Evolutionary conservation across 2,888 invertebrate genomes (phyloP).

Genomic region (Sinhomidia bicolor): DNA sequence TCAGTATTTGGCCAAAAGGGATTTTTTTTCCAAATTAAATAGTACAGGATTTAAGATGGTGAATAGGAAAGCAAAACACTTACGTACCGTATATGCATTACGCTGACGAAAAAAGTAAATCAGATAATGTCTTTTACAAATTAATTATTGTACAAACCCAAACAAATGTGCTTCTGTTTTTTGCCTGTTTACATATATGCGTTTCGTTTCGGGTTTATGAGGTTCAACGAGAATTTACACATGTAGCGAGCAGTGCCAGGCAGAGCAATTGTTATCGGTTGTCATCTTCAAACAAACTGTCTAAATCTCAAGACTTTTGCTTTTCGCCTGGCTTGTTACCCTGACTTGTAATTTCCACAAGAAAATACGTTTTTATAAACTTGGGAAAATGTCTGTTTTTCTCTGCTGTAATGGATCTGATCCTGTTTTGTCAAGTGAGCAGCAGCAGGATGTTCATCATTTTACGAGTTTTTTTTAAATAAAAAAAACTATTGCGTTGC

Average conservation of each 20-base stretch:
- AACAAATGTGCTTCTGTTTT: too few relatives aligned
- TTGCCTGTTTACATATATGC: too few relatives aligned
- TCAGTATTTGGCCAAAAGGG: conserved; percentile 12
- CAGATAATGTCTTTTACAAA: not conserved
- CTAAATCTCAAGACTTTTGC: conserved; percentile 11
- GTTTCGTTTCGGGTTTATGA: too few relatives aligned
- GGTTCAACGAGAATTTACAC: not conserved
- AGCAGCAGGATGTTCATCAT: not conserved
- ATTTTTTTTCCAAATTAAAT: too few relatives aligned
- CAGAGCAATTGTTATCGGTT: not conserved
- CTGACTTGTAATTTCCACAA: not conserved
- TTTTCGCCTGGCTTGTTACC: not conserved
- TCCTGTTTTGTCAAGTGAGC: not conserved
- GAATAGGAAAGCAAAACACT: too few relatives aligned
- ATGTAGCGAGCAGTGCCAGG: not conserved
- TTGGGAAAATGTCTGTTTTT: not conserved
- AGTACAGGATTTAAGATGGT: too few relatives aligned
- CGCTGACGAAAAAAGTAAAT: not conserved
- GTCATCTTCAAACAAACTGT: not conserved
- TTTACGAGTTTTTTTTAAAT: not conserved
- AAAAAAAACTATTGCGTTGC: too few relatives aligned
- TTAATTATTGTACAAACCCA: not conserved
- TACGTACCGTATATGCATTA: not conserved
- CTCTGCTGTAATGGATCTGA: not conserved
- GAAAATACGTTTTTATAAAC: not conserved